phyloP scores from a whole-genome alignment of 2,113 vertebrate genomes.

The Okapia johnstoni region DNA sequence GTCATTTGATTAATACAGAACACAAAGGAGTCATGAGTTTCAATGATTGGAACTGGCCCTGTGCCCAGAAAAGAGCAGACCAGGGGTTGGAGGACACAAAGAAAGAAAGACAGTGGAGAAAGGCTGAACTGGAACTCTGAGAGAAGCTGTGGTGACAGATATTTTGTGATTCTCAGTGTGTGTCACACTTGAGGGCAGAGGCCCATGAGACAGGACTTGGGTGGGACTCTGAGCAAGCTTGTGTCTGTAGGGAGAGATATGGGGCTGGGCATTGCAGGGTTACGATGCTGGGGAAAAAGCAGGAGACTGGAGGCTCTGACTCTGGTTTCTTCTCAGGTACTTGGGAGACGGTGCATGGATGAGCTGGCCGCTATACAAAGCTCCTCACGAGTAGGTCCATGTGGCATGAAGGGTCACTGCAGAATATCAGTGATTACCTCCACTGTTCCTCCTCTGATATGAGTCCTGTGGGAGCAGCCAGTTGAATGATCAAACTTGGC shows the following conservation, averaged over 20 bases:
- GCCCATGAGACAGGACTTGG: neutral
- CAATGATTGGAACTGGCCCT: constrained; percentile 20
- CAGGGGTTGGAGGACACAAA: neutral
- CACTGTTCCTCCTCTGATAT: rapidly evolving
- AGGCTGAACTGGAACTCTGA: constrained; percentile 4
- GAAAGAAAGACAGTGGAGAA: neutral
- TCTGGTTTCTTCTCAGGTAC: neutral
- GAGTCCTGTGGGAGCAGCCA: neutral
- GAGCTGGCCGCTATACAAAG: neutral
- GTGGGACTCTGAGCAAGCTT: neutral
- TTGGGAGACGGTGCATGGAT: no score
- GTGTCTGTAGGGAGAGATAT: neutral
- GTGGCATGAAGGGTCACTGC: neutral
- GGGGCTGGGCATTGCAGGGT: rapidly evolving
- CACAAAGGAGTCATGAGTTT: constrained; percentile 49
- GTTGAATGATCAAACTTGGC: neutral
- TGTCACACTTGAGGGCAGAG: neutral
- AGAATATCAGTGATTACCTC: neutral
- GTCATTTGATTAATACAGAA: constrained; percentile 30
- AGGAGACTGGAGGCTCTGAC: neutral
- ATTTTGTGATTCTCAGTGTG: neutral
- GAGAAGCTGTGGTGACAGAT: neutral
- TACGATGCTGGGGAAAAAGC: neutral
- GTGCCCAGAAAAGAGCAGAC: neutral
- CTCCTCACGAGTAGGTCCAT: neutral